Evolutionary conservation across 1,140 invertebrate genomes (phyloP), one percentile per base, ranked within the genome.

Genomic region (Drosophila murphyi): DNA sequence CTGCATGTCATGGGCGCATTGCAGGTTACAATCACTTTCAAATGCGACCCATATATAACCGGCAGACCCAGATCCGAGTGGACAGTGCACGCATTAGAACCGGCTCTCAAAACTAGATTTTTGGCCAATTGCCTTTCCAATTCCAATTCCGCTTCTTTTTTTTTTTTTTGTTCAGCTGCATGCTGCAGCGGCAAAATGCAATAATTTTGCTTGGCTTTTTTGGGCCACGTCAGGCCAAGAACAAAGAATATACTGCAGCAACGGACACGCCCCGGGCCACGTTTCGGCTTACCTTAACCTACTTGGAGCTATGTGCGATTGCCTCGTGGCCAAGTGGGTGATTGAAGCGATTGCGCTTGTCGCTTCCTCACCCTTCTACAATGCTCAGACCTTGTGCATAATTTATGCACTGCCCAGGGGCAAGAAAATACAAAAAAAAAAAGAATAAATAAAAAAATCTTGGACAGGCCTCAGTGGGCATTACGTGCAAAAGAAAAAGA

Each of bases 21-120:
- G 32, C 50, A 43, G 50, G 60, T 45, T 72, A 88, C 83, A 88
- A 80, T 88, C 83, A 80, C 83, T 88, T 88, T 88, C 77, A 88
- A 88, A 82, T 74, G 73, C 76, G 80, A 80, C 80, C 83, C 85
- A 88, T 88, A 70, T 85, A 68, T 59, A 56, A 2, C 45, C 35
- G 39, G 29, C 34, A 50, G 60, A 60, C 35, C 47, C 35, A 68
- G 41, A 29, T 57, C 59, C 56, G 31, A 64, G 31, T 69, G 78
- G 80, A 76, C 82, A 68, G 52, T 56, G 72, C 73, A 85, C 81
- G 81, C 81, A 87, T 80, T 88, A 88, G 85, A 88, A 88, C 82
- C 83, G 79, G 82, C 79, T 87, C 56, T 52, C 47, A 57, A 79
- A 79, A 76, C 45, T 7, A 34, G 55, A 50, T 72, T 67, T 77